A percentile compares a stretch with the other conserved stretches of the same genome.
These are phyloP conservation scores for Rousettus leschenaultii DNA, from an alignment of 2,113 vertebrate species.

Conservation along the genomic window DNA sequence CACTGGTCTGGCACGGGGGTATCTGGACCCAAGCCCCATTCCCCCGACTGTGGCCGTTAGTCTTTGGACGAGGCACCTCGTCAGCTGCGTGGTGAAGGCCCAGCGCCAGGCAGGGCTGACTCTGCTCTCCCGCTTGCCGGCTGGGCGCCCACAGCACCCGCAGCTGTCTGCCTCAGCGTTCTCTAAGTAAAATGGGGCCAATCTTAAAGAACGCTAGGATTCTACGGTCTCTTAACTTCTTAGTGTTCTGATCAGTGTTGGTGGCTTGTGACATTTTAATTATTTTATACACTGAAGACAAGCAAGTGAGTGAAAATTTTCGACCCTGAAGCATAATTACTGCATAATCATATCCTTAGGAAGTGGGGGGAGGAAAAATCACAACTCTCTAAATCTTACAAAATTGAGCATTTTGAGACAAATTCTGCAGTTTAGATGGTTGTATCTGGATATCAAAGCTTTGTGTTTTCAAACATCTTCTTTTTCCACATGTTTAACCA, in stretches of 20 bases:
- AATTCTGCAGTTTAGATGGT: neutral
- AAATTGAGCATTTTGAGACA: neutral
- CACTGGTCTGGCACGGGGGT: neutral
- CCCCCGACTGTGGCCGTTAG: neutral
- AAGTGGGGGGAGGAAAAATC: neutral
- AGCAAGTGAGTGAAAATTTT: neutral
- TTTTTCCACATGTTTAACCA: too few species aligned
- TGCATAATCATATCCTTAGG: neutral
- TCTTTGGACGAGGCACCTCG: neutral
- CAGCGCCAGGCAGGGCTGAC: accelerated
- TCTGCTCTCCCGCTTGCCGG: neutral
- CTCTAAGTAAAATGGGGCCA: neutral
- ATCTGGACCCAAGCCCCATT: too few species aligned
- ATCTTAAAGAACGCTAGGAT: neutral
- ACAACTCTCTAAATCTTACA: neutral
- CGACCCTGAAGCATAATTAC: neutral
- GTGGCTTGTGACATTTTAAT: neutral
- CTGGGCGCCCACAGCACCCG: accelerated
- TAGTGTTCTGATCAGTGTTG: neutral
- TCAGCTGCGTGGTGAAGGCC: neutral
- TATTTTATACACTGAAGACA: neutral
- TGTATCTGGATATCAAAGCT: neutral
- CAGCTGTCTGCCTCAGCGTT: neutral
- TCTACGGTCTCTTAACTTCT: neutral
- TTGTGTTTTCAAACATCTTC: neutral